Base-by-base conservation (phyloP, 2,888 invertebrate species). In the Frankliniella intonsa region DNA sequence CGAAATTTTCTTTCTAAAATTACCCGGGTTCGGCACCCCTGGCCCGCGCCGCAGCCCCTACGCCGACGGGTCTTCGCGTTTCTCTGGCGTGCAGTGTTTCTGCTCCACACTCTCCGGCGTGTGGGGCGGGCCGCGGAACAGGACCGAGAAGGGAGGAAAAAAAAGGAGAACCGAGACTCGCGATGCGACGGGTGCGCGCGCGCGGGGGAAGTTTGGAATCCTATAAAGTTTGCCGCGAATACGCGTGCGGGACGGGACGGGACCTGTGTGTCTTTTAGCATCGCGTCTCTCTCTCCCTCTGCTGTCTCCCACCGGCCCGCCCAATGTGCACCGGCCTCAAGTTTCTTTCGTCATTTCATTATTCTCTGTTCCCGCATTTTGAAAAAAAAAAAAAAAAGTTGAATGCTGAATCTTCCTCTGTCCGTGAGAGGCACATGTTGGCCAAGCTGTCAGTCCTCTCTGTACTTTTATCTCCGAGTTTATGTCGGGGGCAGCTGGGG, bases 161-260 rank as follows among this genome's bases (percentile, higher is more conserved):
- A 38, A 38, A 38, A 38, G 5, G 38, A 38, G 38, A 38, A 38
- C 38, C 5, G 38, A 38, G 38, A 38, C 38, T 5, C 5, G 38
- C 38, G 38, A 38, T 38, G 38, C 38, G 38, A 38, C 38, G 38
- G 38, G 38, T 38, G 38, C 69, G 69, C 22, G 69, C 69, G n/a
- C n/a, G n/a, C n/a, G n/a, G 69, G 69, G 22, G 22, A 76, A 76
- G 69, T 76, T 76, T 76, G 69, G 22, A 76, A 76, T 76, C 69
- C 69, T 25, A 25, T 76, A 76, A 76, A 76, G 25, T 76, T 76
- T 22, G 25, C 69, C 11, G 69, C 69, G 69, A 76, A 76, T 76
- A 8, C 69, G 25, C 25, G 14, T 62, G 62, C 62, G 69, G 11
- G 12, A 5, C 55, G 55, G 7, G 55, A 7, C 11, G 9, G 55